Base-by-base conservation (phyloP, 1,140 invertebrate genomes). In the Orchesella cincta region DNA sequence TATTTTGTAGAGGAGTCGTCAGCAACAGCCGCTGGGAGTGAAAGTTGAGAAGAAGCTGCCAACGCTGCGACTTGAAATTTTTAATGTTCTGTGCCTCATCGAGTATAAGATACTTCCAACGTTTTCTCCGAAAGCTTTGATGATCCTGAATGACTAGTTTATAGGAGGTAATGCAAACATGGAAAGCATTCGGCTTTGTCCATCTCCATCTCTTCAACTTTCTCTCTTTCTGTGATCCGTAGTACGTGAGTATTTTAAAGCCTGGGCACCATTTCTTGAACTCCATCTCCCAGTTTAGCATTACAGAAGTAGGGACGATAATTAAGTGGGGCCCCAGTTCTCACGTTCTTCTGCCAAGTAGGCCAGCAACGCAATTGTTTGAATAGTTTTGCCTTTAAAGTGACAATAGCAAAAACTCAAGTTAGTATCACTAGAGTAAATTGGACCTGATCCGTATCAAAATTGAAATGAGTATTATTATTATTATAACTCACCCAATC, bases 211-310 rank as follows among this genome's bases (percentile, higher is more conserved):
- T 88, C 85, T 99, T 99, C 74, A 93, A 86, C 86, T 96, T 96
- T 73, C 98, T 88, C 86, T 99, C 98, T 85, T 99, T 99, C 76
- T 95, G 94, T 29, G 92, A 93, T 34, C 98, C 98, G 86, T 98
- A 99, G 84, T 99, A 99, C 0, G 97, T 99, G 78, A 99, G 88
- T 83, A 99, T 97, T 90, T 99, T 99, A 83, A 99, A 98, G 67
- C 94, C 95, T 0, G 98, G 98, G 87, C 97, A 99, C 98, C 98
- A 99, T 86, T 99, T 99, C 86, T 99, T 99, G 82, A 98, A 96
- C 86, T 99, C 98, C 94, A 99, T 98, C 88, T 99, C 98, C 98
- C 98, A 99, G 88, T 99, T 99, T 46, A 99, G 89, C 94, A 99
- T 98, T n/a, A 99, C 97, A 83, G 97, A 99, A 14, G 98, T 99